These are phyloP conservation scores for Thalpophila matura DNA, from an alignment of 2,888 invertebrate genomes.

Conservation along the genomic window DNA sequence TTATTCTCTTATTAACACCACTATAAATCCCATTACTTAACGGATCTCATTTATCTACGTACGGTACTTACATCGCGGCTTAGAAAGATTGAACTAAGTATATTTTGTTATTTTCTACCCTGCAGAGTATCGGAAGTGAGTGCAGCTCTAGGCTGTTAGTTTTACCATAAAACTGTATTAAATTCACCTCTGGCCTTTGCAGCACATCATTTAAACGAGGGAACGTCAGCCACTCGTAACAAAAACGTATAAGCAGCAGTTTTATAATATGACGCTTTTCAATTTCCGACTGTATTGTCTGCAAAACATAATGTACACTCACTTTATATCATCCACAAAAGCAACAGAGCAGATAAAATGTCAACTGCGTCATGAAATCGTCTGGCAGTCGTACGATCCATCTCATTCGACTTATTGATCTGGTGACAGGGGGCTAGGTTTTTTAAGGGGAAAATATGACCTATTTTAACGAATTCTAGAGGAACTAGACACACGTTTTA, in stretches of 20 bases:
- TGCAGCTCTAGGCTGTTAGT: conserved; percentile 25
- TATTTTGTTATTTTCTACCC: conserved; percentile 25
- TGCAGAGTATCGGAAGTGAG: not conserved
- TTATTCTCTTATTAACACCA: not conserved
- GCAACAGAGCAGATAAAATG: conserved; percentile 33
- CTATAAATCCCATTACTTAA: not conserved
- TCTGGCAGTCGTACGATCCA: conserved; percentile 25
- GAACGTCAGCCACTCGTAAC: conserved; percentile 18
- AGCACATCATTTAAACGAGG: conserved; percentile 25
- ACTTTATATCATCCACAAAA: conserved; percentile 4
- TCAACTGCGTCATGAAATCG: conserved; percentile 36
- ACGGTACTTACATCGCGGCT: not conserved
- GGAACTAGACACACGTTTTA: conserved; percentile 9
- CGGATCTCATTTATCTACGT: not conserved
- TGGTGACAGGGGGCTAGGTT: conserved; percentile 23
- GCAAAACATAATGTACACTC: conserved; percentile 6
- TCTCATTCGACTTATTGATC: conserved; percentile 54
- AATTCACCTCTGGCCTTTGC: conserved; percentile 31
- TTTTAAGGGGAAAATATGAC: conserved; percentile 36
- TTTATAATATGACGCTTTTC: conserved; percentile 38
- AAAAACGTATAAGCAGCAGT: conserved; percentile 6
- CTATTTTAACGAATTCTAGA: conserved; percentile 35
- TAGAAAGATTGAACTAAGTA: conserved; percentile 17
- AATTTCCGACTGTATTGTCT: conserved; percentile 37
- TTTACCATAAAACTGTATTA: conserved; percentile 34